phyloP scores from a whole-genome alignment of 1,140 invertebrate genomes.

The Gyrodactylus salaris region DNA sequence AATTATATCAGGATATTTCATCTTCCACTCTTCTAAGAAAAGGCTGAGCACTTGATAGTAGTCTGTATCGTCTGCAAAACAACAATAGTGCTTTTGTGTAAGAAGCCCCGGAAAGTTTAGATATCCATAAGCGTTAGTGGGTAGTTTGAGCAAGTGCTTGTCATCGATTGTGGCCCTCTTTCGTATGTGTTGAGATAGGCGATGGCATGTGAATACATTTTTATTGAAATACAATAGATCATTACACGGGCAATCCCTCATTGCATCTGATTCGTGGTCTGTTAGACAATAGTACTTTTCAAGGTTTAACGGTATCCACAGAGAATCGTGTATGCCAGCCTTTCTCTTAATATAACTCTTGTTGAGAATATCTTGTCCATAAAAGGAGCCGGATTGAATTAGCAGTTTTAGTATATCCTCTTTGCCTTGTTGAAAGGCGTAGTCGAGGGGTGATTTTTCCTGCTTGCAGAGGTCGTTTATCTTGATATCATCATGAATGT shows the following conservation, averaged over 20 bases:
- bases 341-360: neutral
- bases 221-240: no score
- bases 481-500: neutral
- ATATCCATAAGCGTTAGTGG: neutral
- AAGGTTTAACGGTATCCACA: neutral
- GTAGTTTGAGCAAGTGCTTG: neutral
- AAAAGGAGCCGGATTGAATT: neutral
- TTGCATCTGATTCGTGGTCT: neutral
- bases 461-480: neutral
- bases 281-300: neutral
- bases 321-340: no score
- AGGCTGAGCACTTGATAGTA: neutral
- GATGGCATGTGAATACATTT: no score
- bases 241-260: no score
- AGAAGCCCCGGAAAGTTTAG: neutral
- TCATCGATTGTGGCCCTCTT: neutral
- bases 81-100: neutral
- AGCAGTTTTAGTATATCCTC: neutral
- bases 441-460: neutral
- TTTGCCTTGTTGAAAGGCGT: neutral
- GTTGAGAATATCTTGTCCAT: neutral
- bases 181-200: no score
- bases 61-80: neutral
- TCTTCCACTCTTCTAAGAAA: neutral
- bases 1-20: neutral